Evolutionary conservation across 2,797 vertebrate species (phyloP).

Genomic region (Hybognathus amarus): DNA sequence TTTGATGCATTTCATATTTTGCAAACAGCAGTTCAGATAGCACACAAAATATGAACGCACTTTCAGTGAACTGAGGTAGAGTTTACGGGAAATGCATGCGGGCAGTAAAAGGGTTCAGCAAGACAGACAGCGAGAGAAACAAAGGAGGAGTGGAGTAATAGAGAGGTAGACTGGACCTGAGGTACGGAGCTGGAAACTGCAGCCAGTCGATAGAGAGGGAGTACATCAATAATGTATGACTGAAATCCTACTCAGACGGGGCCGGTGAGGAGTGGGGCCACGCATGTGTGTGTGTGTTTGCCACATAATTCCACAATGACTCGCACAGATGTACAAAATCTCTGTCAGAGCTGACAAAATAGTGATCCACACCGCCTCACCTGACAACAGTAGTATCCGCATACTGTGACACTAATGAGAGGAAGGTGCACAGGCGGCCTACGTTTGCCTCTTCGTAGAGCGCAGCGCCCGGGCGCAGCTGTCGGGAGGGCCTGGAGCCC

Average conservation of each 20-base stretch:
- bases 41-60: neutral
- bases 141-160: conserved; percentile 34
- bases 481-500: conserved; percentile 45
- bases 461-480: conserved; percentile 48
- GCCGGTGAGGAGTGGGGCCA: neutral
- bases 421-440: conserved; percentile 10
- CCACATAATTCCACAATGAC: conserved; percentile 18
- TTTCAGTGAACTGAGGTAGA: neutral
- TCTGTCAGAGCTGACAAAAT: conserved; percentile 47
- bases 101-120: neutral
- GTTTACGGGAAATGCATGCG: conserved; percentile 25
- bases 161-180: conserved; percentile 42
- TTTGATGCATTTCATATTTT: neutral
- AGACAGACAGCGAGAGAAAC: conserved; percentile 29
- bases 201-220: conserved; percentile 74
- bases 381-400: conserved; percentile 28
- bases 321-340: conserved; percentile 38
- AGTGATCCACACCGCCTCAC: conserved; percentile 34
- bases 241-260: conserved; percentile 49
- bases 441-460: conserved; percentile 47
- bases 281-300: conserved; percentile 2
- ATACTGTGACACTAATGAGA: conserved; percentile 49
- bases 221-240: conserved; percentile 71
- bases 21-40: neutral
- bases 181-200: conserved; percentile 69